Evolutionary conservation across 2,113 vertebrate genomes (phyloP).

Genomic region (Spea multiplicata): DNA sequence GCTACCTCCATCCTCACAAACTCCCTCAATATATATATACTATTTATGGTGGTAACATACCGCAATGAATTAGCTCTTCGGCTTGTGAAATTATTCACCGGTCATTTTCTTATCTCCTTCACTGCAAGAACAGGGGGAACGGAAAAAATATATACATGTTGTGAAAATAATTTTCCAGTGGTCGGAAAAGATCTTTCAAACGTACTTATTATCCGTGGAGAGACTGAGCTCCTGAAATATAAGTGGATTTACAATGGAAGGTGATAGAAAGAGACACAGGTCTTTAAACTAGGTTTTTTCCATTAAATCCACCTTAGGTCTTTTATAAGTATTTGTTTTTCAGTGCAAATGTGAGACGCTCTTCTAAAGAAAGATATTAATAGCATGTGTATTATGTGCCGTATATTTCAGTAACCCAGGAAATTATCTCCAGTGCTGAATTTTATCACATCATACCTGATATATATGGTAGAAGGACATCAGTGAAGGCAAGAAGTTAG

Average conservation of each 20-base stretch:
- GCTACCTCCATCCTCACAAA: too few relatives aligned
- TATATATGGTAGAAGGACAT: too few relatives aligned
- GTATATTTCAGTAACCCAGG: background rate
- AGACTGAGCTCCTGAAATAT: constrained; percentile 30
- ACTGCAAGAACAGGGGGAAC: constrained; percentile 29
- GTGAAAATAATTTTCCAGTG: constrained; percentile 39
- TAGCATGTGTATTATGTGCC: background rate
- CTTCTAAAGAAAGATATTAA: background rate
- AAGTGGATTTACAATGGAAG: constrained; percentile 44
- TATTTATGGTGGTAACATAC: constrained; percentile 13
- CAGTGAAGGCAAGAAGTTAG: too few relatives aligned
- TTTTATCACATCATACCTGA: background rate
- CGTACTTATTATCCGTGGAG: constrained; percentile 39
- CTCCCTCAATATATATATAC: constrained; percentile 18
- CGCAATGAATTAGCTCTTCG: constrained; percentile 36
- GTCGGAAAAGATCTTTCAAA: constrained; percentile 39
- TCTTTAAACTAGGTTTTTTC: constrained; percentile 15
- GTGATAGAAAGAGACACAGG: constrained; percentile 29
- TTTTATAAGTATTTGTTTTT: background rate
- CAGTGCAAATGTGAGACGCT: background rate
- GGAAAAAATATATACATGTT: constrained; percentile 21
- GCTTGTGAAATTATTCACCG: constrained; percentile 40
- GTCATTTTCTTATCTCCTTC: constrained; percentile 38
- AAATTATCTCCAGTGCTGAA: too few relatives aligned
- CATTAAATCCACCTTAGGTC: constrained; percentile 12